Base-by-base conservation (phyloP, 2,888 invertebrate species). In the Andrena flavipes region DNA sequence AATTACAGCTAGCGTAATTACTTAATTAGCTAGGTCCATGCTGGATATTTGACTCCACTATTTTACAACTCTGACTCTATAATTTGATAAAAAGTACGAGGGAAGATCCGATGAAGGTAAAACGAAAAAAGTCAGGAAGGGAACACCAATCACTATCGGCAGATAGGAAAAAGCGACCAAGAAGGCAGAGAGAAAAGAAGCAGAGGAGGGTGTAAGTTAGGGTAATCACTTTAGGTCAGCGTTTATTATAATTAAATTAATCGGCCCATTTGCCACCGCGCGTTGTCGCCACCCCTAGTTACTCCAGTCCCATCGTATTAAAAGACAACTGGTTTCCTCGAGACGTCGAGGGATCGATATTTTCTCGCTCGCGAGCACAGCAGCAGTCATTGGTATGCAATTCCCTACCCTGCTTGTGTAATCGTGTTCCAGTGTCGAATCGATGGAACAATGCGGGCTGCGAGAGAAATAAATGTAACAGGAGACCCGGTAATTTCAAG, bases 381-480 rank as follows among this genome's bases (percentile, higher is more conserved):
- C n/a, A 16, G 30, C 29, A 1, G 13, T 33, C 30, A n/a, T 73
- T 51, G 13, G 67, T 62, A 54, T 33, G 48, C 23, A 76, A 63
- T 63, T 62, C 75, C 8, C n/a, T 26, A 20, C 35, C 4, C 35
- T 13, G 59, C n/a, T 33, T 26, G 60, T 51, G 49, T 69, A 62
- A 75, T 49, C n/a, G 26, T 29, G 23, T 70, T 59, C 20, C 51
- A 29, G 20, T 29, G 35, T 35, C 16, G 74, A 69, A 69, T 51
- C 70, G 10, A 29, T 16, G 51, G 54, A 63, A 63, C 62, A 29
- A 62, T 63, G 54, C 20, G 62, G 62, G 20, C n/a, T 33, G 30
- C 20, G 7, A 62, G 70, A 2, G 75, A 62, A 42, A 68, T 62
- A 33, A 76, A 63, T 26, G 75, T 13, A 49, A 26, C 16, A 51